Evolutionary conservation across 2,113 vertebrate species (phyloP).

Genomic region (Gallinago media): DNA sequence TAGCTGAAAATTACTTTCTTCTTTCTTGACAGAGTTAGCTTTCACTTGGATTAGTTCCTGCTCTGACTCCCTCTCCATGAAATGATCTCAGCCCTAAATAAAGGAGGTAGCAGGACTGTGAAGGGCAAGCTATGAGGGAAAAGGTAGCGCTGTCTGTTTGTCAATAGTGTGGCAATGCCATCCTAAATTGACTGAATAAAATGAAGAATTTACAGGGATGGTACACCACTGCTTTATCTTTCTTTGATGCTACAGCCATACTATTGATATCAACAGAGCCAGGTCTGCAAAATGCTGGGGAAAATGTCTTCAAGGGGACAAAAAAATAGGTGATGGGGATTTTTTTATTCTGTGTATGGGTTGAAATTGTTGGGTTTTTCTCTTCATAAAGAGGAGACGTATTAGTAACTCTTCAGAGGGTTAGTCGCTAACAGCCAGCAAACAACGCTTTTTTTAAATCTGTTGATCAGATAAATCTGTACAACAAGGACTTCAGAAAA

Average conservation of each 20-base stretch:
- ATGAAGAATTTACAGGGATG: neutral
- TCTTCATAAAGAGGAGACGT: neutral
- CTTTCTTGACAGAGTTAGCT: neutral
- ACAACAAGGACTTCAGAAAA: neutral
- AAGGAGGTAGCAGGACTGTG: neutral
- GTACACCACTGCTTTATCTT: neutral
- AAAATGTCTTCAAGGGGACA: neutral
- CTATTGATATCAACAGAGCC: neutral
- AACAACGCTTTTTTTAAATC: neutral
- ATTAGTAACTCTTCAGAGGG: neutral
- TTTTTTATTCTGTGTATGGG: neutral
- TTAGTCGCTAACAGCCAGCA: neutral
- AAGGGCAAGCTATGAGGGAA: neutral
- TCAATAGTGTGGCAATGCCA: neutral
- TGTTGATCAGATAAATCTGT: neutral
- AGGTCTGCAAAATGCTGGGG: accelerated
- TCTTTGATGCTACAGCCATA: neutral
- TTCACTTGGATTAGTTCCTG: neutral
- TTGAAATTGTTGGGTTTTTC: neutral
- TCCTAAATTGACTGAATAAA: neutral
- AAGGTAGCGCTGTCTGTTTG: neutral
- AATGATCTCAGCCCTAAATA: neutral
- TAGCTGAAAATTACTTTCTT: neutral
- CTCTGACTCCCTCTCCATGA: neutral
- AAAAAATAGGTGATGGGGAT: neutral